Evolutionary conservation across 1,140 invertebrate species (phyloP), one percentile per base, ranked within the genome.

Genomic region (Aleiodes sp.): DNA sequence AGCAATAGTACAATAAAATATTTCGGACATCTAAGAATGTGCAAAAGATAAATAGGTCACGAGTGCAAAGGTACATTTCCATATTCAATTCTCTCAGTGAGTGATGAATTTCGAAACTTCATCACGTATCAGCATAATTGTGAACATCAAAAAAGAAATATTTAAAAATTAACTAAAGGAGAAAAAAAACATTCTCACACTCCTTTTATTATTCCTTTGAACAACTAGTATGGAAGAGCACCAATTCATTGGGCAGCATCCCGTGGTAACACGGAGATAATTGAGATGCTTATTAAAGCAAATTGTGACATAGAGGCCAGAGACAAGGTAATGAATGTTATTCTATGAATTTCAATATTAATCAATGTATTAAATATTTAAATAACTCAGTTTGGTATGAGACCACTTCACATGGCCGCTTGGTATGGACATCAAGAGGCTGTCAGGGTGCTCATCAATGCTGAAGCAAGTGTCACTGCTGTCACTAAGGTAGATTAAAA

Each of bases 171-270:
- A n/a, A n/a, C n/a, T n/a, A n/a, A n/a, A n/a, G n/a, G n/a, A n/a
- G n/a, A n/a, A n/a, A n/a, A n/a, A n/a, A n/a, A n/a, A n/a, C n/a
- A n/a, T n/a, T n/a, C n/a, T n/a, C n/a, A 4, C 28, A 10, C 12
- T 24, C 41, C 14, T 28, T 68, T 57, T 65, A 72, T 60, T 73
- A 74, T 64, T 73, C 76, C 68, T 87, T 86, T 7, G 9, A n/a
- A 12, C 70, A 62, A 73, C 26, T 82, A 93, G 92, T 92, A 93
- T 82, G 92, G 92, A 24, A 84, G 92, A 70, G 90, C 92, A 9
- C 92, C 92, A 6, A 91, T 93, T 68, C 92, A 94, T 78, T 93
- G 92, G 92, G 92, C 92, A 8, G 89, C 92, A 0, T 92, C 91
- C 16, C 83, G 90, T 68, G 92, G 92, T 19, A 92, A 92, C 78